Evolutionary conservation across 2,888 invertebrate species (phyloP).

Genomic region (Lasioglossum marginatum): DNA sequence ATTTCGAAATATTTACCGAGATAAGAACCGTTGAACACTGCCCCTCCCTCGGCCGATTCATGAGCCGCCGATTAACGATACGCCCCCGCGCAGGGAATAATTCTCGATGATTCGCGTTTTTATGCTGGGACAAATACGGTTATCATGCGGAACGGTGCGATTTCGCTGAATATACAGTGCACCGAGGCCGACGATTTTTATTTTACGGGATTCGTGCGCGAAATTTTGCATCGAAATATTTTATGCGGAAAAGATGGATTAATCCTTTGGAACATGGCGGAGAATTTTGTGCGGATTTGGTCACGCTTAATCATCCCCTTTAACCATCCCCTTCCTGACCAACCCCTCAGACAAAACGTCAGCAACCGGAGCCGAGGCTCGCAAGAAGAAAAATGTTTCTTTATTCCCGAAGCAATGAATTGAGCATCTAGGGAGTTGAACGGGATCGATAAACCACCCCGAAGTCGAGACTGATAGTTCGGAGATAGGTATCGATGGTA

Average conservation of each 20-base stretch:
- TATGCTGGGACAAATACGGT: constrained; percentile 28
- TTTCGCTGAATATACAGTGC: neutral
- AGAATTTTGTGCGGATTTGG: neutral
- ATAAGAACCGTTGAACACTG: constrained; percentile 54
- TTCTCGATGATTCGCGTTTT: constrained; percentile 51
- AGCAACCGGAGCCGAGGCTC: neutral
- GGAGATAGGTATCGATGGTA: constrained; percentile 17
- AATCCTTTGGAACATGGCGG: neutral
- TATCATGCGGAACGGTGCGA: constrained; percentile 16
- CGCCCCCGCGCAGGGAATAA: constrained; percentile 32
- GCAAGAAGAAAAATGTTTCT: neutral
- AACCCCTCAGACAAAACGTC: neutral
- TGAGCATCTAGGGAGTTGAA: neutral
- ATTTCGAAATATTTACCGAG: constrained; percentile 59
- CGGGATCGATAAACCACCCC: neutral
- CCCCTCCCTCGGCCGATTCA: constrained; percentile 26
- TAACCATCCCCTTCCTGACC: neutral
- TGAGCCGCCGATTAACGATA: constrained; percentile 50
- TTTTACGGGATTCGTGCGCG: neutral
- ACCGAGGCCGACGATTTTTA: neutral
- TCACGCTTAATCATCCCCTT: neutral
- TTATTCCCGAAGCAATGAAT: neutral
- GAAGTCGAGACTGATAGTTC: neutral
- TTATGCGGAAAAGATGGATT: neutral
- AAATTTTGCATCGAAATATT: neutral